Percentiles rank a stretch among this genome's conserved stretches.
Evolutionary conservation across 2,113 vertebrate genomes (phyloP).

Genomic region (Datnioides undecimradiatus): DNA sequence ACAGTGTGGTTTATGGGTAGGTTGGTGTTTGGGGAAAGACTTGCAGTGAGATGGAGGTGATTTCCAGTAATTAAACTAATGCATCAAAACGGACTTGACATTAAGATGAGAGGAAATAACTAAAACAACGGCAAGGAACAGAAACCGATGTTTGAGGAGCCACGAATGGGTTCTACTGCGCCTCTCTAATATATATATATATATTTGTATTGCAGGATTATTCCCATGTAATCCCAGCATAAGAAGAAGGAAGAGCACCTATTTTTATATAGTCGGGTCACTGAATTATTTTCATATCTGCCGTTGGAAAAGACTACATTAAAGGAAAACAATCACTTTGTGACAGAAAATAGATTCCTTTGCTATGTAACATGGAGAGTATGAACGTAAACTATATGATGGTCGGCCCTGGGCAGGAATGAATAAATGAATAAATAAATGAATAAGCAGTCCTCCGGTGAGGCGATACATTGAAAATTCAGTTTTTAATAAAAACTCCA

Average conservation of each 20-base stretch:
- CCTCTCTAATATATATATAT: not conserved
- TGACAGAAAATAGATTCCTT: constrained; percentile 19
- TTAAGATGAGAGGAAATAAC: constrained; percentile 5
- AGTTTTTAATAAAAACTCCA: constrained; percentile 27
- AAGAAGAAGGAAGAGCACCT: not conserved
- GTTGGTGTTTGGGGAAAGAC: constrained; percentile 9
- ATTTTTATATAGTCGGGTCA: not conserved
- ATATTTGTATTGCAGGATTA: constrained; percentile 9
- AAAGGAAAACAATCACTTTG: constrained; percentile 36
- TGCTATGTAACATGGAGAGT: constrained; percentile 25
- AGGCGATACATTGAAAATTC: constrained; percentile 28
- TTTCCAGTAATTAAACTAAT: constrained; percentile 48
- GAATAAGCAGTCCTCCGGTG: constrained; percentile 27
- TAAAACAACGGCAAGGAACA: not conserved
- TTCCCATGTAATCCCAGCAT: not conserved
- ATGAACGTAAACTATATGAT: constrained; percentile 46
- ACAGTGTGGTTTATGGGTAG: constrained; percentile 31
- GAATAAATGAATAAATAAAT: constrained; percentile 72
- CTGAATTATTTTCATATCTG: constrained; percentile 12
- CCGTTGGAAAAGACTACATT: constrained; percentile 18
- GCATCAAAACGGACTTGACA: constrained; percentile 21
- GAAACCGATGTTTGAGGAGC: not conserved
- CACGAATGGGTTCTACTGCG: not conserved
- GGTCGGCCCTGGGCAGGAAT: constrained; percentile 31
- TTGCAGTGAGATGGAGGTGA: constrained; percentile 27